These are phyloP conservation scores for Stichopus chloronotus DNA, from an alignment of 35 echinoderm and acorn worm genomes.

Conservation along the genomic window DNA sequence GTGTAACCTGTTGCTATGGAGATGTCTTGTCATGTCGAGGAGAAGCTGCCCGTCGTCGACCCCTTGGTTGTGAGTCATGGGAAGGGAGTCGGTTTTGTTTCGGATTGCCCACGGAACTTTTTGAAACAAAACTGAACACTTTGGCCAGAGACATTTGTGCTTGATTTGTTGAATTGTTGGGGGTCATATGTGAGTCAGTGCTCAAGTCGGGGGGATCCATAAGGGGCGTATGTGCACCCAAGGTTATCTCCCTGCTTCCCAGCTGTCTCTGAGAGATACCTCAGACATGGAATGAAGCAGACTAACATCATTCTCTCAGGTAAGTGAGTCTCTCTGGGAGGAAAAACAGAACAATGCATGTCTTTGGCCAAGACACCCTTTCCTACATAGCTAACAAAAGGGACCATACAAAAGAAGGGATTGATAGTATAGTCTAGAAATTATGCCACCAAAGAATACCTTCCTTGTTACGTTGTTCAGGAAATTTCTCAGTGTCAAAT, in stretches of 20 bases:
- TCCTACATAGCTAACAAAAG: background rate
- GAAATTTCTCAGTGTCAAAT: no score
- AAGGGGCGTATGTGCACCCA: background rate
- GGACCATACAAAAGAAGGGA: background rate
- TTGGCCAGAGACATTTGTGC: constrained; percentile 50
- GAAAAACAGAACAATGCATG: constrained; percentile 18
- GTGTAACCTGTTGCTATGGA: constrained; percentile 47
- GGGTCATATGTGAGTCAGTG: background rate
- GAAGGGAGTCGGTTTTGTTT: constrained; percentile 61
- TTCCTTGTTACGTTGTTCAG: no score
- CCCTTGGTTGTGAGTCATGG: constrained; percentile 1
- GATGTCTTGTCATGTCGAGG: constrained; percentile 58
- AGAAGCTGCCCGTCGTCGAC: constrained; percentile 34
- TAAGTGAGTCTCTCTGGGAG: constrained; percentile 1
- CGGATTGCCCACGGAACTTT: constrained; percentile 57
- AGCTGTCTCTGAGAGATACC: constrained; percentile 23
- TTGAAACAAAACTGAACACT: constrained; percentile 61
- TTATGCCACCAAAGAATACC: no score
- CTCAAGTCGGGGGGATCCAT: background rate
- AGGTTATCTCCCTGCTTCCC: background rate
- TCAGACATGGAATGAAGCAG: constrained; percentile 4
- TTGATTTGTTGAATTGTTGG: background rate
- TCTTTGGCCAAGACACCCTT: constrained; percentile 54
- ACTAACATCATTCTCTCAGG: background rate
- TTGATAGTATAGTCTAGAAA: background rate